A percentile compares a stretch with the other conserved stretches of the same genome.
phyloP scores from a whole-genome alignment of 2,888 invertebrate species.

The Catocala sponsa region DNA sequence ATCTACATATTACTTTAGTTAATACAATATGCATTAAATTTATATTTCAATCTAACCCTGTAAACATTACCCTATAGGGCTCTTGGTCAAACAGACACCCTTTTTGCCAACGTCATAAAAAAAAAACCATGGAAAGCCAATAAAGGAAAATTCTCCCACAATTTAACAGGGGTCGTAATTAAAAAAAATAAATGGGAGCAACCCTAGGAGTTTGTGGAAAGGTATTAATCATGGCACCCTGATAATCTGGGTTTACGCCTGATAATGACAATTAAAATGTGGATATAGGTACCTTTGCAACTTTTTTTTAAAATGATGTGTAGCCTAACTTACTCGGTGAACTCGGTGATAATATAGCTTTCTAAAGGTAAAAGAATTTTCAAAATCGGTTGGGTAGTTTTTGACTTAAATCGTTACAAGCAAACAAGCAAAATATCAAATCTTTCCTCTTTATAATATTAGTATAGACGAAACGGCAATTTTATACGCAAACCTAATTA shows the following conservation, averaged over 20 bases:
- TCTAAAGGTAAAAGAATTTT: too few relatives aligned
- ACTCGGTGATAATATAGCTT: too few relatives aligned
- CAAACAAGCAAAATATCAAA: too few relatives aligned
- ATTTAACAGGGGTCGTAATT: constrained; percentile 29
- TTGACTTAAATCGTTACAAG: too few relatives aligned
- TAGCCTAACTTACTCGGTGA: too few relatives aligned
- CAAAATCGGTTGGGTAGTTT: too few relatives aligned
- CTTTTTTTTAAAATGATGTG: too few relatives aligned
- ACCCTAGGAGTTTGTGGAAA: constrained; percentile 43
- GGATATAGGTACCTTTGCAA: constrained; percentile 38
- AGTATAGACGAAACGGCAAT: too few relatives aligned
- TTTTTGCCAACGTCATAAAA: not conserved
- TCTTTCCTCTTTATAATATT: too few relatives aligned
- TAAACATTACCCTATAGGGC: not conserved
- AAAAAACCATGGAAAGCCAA: constrained; percentile 3
- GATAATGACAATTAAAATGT: constrained; percentile 58
- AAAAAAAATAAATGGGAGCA: constrained; percentile 33
- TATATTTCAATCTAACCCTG: constrained; percentile 6
- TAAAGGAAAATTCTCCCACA: constrained; percentile 1
- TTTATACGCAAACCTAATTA: too few relatives aligned
- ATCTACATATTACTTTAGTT: too few relatives aligned
- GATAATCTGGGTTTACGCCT: constrained; percentile 52
- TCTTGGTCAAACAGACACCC: not conserved
- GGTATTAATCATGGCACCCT: constrained; percentile 52
- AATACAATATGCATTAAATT: not conserved